Evolutionary conservation across 2,113 vertebrate genomes (phyloP).

Genomic region (Cyanistes caeruleus): DNA sequence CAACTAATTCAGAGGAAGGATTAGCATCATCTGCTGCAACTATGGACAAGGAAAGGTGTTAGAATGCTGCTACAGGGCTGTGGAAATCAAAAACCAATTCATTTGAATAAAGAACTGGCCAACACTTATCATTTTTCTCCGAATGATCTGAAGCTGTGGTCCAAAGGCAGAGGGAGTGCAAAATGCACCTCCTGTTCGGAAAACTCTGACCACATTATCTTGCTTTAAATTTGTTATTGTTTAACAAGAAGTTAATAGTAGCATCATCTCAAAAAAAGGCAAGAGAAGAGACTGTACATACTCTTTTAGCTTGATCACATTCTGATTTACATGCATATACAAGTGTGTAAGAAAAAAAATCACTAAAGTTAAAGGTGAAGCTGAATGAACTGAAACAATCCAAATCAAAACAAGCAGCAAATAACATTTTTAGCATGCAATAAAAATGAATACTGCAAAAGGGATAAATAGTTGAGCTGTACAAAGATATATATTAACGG

Average conservation of each 20-base stretch:
- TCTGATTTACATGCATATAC: conserved; percentile 35
- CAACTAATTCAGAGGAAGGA: conserved; percentile 13
- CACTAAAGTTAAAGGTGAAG: conserved; percentile 13
- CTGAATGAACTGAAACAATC: neutral
- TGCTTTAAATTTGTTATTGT: conserved; percentile 11
- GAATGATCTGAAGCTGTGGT: neutral
- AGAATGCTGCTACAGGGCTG: conserved; percentile 36
- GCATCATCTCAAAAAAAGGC: conserved; percentile 31
- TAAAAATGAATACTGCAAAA: neutral
- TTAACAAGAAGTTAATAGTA: conserved; percentile 8
- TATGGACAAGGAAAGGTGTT: conserved; percentile 18
- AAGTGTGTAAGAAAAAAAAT: neutral
- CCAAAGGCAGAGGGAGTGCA: neutral
- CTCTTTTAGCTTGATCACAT: neutral
- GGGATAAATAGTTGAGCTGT: neutral
- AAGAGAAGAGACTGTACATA: neutral
- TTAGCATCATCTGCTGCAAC: conserved; percentile 17
- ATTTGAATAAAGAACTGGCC: conserved; percentile 58
- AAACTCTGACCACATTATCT: conserved; percentile 14
- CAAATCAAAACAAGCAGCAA: conserved; percentile 46
- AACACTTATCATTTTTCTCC: conserved; percentile 27
- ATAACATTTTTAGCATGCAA: conserved; percentile 54
- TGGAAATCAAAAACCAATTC: conserved; percentile 76
- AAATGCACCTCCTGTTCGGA: neutral
- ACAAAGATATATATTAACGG: neutral